Evolutionary conservation across 2,888 invertebrate species (phyloP).

Genomic region (Lymantria monacha): DNA sequence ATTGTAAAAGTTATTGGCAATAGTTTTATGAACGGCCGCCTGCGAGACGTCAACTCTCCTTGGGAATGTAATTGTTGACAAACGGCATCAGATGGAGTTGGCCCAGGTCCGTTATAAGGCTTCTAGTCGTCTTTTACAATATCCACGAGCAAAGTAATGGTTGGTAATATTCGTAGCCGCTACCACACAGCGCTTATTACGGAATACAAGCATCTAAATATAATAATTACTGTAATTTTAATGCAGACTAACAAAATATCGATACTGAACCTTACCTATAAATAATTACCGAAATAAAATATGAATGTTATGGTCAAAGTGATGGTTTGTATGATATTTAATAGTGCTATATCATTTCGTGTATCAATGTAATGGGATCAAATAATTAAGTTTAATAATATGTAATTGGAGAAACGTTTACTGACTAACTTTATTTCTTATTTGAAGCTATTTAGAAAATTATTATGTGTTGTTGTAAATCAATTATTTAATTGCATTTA

Average conservation of each 20-base stretch:
- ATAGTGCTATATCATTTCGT: conserved; percentile 57
- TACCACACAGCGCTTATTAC: too few species aligned
- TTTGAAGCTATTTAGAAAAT: conserved; percentile 36
- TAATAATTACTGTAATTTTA: conserved; percentile 7
- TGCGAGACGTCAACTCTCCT: too few species aligned
- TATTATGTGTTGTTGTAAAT: conserved; percentile 39
- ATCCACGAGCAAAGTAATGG: too few species aligned
- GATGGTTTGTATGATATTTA: conserved; percentile 36
- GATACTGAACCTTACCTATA: conserved; percentile 36
- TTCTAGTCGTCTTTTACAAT: too few species aligned
- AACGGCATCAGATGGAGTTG: too few species aligned
- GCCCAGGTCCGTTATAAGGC: too few species aligned
- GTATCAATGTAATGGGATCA: conserved; percentile 56
- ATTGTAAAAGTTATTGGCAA: too few species aligned
- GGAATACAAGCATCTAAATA: too few species aligned
- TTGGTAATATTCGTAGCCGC: too few species aligned
- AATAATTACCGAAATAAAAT: conserved; percentile 49
- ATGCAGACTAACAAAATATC: neutral
- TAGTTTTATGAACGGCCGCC: too few species aligned
- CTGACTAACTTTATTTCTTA: conserved; percentile 33
- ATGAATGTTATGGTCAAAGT: conserved; percentile 46
- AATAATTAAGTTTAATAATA: conserved; percentile 66
- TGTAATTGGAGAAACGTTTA: conserved; percentile 49
- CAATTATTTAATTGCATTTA: conserved; percentile 42
- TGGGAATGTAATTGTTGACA: too few species aligned